phyloP scores from a whole-genome alignment of 2,113 vertebrate species.

The human region DNA sequence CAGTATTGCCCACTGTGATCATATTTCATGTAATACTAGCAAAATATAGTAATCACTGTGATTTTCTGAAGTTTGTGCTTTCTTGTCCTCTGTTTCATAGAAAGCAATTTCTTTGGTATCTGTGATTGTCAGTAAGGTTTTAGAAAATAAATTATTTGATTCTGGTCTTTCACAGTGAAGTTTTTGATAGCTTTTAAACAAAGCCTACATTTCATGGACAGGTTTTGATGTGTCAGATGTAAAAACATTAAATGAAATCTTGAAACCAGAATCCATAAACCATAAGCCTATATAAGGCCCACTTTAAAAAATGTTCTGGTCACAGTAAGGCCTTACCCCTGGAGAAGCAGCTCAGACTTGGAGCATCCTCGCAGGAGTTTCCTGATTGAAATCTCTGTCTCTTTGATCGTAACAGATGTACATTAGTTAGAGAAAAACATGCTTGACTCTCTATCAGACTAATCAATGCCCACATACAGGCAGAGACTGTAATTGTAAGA shows the following conservation, averaged over 20 bases:
- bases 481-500: not conserved
- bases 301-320: not conserved
- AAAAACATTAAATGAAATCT: not conserved
- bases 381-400: not conserved
- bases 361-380: not conserved
- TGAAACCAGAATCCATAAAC: slow-evolving; percentile 2
- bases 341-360: not conserved
- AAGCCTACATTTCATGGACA: not conserved
- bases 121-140: not conserved
- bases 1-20: not conserved
- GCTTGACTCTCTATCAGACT: not conserved
- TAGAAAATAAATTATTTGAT: not conserved
- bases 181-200: slow-evolving; percentile 16
- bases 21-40: not conserved
- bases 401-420: not conserved
- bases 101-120: not conserved
- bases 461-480: not conserved
- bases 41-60: not conserved
- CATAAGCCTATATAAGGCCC: not conserved
- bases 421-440: not conserved
- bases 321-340: not conserved
- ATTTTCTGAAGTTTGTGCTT: not conserved
- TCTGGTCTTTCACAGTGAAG: not conserved
- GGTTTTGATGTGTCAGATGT: not conserved
- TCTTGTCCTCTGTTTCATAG: not conserved